phyloP scores from a whole-genome alignment of 2,888 invertebrate genomes.

The Microplitis deprimator region DNA sequence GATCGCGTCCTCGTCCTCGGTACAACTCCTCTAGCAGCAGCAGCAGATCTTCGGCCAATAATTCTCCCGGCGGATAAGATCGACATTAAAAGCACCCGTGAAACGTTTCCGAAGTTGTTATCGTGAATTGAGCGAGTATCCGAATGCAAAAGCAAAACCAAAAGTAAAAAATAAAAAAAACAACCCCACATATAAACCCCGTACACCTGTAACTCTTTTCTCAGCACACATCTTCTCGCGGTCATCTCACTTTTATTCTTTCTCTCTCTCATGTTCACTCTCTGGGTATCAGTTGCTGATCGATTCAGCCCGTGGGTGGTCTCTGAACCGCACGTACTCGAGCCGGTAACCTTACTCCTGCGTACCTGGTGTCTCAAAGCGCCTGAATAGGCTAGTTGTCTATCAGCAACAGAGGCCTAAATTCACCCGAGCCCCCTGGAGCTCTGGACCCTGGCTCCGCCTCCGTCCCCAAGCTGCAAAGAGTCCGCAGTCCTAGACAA shows the following conservation, averaged over 20 bases:
- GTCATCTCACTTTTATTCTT: constrained; percentile 36
- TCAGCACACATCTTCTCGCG: constrained; percentile 36
- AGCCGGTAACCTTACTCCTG: constrained; percentile 63
- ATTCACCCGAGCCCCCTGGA: constrained; percentile 1
- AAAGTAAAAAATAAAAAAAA: constrained; percentile 23
- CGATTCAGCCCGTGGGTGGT: constrained; percentile 69
- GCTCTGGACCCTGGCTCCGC: neutral
- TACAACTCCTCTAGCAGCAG: constrained; percentile 31
- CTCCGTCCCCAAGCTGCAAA: neutral
- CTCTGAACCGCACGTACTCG: constrained; percentile 57
- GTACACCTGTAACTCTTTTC: constrained; percentile 65
- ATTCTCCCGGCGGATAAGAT: constrained; percentile 61
- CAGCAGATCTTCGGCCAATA: constrained; percentile 57
- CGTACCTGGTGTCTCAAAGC: constrained; percentile 60
- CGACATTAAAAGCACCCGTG: constrained; percentile 62
- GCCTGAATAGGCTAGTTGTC: constrained; percentile 39
- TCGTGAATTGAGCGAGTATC: constrained; percentile 60
- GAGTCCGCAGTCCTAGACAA: no score
- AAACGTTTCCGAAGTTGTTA: constrained; percentile 58
- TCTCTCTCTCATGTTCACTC: constrained; percentile 37
- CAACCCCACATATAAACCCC: constrained; percentile 39
- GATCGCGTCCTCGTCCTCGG: neutral
- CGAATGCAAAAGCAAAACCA: constrained; percentile 38
- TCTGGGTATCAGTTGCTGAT: constrained; percentile 66
- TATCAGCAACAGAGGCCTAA: neutral